Conservation (phyloP, 1,140 invertebrate genomes). For the Triops cancriformis region DNA sequence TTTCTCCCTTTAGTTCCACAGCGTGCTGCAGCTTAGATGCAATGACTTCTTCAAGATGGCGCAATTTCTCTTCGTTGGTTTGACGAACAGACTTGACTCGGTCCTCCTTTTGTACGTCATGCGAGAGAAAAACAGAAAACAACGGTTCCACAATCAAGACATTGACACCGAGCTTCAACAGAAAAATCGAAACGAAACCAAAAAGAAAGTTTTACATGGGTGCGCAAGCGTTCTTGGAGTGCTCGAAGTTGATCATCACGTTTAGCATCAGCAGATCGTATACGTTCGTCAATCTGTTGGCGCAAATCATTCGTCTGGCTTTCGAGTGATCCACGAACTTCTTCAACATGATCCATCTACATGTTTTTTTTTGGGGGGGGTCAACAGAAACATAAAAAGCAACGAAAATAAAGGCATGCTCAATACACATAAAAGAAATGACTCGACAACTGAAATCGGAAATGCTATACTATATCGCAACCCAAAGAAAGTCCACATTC, state of each 20-base stretch:
- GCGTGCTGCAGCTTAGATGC: conserved; percentile 10
- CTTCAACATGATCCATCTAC: conserved; percentile 51
- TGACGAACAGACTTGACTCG: conserved; percentile 21
- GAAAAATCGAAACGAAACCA: background rate
- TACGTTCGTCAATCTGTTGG: conserved; percentile 71
- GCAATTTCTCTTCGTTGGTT: conserved; percentile 18
- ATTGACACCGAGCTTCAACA: background rate
- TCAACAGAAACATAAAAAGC: background rate
- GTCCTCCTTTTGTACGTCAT: conserved; percentile 6
- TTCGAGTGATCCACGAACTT: conserved; percentile 66
- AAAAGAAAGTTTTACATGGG: conserved; percentile 4
- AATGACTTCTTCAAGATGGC: conserved; percentile 14
- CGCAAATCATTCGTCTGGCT: conserved; percentile 73
- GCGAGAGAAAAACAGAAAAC: background rate
- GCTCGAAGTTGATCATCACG: conserved; percentile 78
- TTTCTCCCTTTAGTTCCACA: conserved; percentile 1
- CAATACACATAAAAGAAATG: conserved; percentile 19
- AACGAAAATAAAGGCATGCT: conserved; percentile 17
- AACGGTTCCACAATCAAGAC: conserved; percentile 9
- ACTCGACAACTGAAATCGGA: conserved; percentile 26
- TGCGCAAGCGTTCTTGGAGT: conserved; percentile 66
- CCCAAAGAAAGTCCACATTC: background rate
- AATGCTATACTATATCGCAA: conserved; percentile 23
- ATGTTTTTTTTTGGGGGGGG: too few relatives aligned
- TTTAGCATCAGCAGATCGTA: conserved; percentile 69